A percentile compares a stretch with the other conserved stretches of the same genome.
Conservation (phyloP, 2,888 invertebrate genomes). For the Sarcophaga rosellei region DNA sequence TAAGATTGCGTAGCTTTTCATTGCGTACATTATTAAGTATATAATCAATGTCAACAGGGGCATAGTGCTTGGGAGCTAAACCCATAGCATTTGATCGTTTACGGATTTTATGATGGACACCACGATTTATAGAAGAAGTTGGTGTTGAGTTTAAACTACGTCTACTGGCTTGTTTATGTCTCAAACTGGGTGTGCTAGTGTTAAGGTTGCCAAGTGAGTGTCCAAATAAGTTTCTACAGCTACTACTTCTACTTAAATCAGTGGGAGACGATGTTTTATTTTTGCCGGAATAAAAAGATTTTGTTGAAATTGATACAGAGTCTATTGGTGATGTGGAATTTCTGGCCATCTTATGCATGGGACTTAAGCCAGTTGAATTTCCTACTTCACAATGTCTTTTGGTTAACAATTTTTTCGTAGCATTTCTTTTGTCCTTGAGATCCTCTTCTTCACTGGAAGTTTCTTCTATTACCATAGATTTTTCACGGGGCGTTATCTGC, state of each 20-base stretch:
- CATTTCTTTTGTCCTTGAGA: slow-evolving; percentile 16
- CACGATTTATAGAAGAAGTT: slow-evolving; percentile 74
- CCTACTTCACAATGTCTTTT: slow-evolving; percentile 67
- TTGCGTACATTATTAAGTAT: slow-evolving; percentile 76
- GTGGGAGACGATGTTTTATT: slow-evolving; percentile 39
- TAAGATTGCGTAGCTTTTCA: slow-evolving; percentile 76
- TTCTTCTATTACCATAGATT: slow-evolving; percentile 48
- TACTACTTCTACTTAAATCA: slow-evolving; percentile 13
- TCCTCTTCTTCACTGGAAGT: slow-evolving; percentile 54
- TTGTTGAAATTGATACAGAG: slow-evolving; percentile 71
- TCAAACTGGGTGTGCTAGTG: slow-evolving; percentile 8
- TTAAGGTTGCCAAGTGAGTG: slow-evolving; percentile 44
- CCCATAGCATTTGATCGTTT: slow-evolving; percentile 63
- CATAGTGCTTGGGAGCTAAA: slow-evolving; percentile 22
- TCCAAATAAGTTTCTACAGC: slow-evolving; percentile 60
- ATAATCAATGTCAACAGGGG: slow-evolving; percentile 72
- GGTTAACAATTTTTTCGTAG: slow-evolving; percentile 8
- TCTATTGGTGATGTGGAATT: slow-evolving; percentile 29
- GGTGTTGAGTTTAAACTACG: slow-evolving; percentile 23
- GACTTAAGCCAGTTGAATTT: slow-evolving; percentile 45
- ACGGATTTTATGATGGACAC: slow-evolving; percentile 77
- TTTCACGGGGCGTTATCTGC: slow-evolving; percentile 72
- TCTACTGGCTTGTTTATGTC: slow-evolving; percentile 23
- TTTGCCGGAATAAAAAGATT: slow-evolving; percentile 72
- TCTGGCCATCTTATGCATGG: slow-evolving; percentile 67